phyloP scores from a whole-genome alignment of 1,140 invertebrate genomes.

The Hypothenemus hampei region DNA sequence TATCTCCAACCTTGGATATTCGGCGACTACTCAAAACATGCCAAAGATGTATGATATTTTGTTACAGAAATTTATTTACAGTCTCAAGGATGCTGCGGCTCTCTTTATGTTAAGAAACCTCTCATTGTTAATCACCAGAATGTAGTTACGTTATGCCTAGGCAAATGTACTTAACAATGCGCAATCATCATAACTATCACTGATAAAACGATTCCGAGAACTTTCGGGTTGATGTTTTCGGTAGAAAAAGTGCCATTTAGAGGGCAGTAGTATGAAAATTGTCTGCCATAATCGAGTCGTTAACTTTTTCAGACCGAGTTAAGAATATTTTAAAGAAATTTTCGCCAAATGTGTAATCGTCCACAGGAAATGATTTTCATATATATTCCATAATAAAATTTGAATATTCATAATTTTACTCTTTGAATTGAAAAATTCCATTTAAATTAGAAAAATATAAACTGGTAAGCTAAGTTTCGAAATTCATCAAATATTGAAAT shows the following conservation, averaged over 20 bases:
- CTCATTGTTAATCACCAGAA: conserved; percentile 13
- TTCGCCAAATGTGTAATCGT: too few species aligned
- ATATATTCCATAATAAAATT: too few species aligned
- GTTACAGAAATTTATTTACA: conserved; percentile 20
- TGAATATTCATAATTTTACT: too few species aligned
- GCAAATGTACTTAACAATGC: conserved; percentile 9
- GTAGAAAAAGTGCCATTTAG: not conserved
- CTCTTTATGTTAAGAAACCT: conserved; percentile 19
- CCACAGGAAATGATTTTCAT: too few species aligned
- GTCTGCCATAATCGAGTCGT: too few species aligned
- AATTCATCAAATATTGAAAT: too few species aligned
- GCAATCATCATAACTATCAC: conserved; percentile 17
- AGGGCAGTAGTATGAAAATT: not conserved
- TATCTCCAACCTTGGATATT: conserved; percentile 18
- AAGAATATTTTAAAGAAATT: too few species aligned
- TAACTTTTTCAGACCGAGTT: too few species aligned
- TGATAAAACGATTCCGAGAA: conserved; percentile 7
- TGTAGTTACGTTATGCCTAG: conserved; percentile 15
- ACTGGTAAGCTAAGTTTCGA: too few species aligned
- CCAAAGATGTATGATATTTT: conserved; percentile 17
- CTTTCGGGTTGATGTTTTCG: not conserved
- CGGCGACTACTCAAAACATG: conserved; percentile 15
- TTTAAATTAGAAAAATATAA: too few species aligned
- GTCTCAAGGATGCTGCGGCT: conserved; percentile 20
- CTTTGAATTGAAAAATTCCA: too few species aligned